Evolutionary conservation across 2,888 invertebrate genomes (phyloP).

Genomic region (Cheilosia variabilis): DNA sequence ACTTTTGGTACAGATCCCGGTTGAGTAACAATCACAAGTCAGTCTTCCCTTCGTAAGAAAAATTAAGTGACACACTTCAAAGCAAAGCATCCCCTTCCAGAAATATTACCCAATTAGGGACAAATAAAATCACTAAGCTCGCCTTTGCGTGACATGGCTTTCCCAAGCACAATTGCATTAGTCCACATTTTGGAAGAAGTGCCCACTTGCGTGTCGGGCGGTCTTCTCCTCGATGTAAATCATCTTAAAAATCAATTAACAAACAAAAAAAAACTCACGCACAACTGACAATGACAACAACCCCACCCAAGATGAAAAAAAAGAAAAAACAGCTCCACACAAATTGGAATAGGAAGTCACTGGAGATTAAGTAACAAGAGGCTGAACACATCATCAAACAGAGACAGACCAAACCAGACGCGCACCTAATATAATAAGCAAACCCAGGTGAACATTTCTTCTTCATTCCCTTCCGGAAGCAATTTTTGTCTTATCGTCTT

Average conservation of each 20-base stretch:
- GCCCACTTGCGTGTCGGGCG: neutral
- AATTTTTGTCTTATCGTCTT: conserved; percentile 57
- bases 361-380: conserved; percentile 47
- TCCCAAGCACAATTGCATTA: neutral
- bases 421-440: conserved; percentile 40
- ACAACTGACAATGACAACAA: conserved; percentile 14
- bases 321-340: conserved; percentile 36
- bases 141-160: neutral
- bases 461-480: conserved; percentile 61
- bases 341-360: conserved; percentile 73
- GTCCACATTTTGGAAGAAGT: neutral
- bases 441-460: conserved; percentile 60
- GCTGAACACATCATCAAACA: conserved; percentile 42
- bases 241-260: conserved; percentile 54
- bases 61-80: neutral
- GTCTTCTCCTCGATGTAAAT: conserved; percentile 14
- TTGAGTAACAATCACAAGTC: no score
- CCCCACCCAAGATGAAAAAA: conserved; percentile 52
- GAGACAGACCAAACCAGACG: conserved; percentile 26
- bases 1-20: no score
- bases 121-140: neutral
- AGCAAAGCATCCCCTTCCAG: neutral
- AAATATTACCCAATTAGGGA: neutral
- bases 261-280: conserved; percentile 31
- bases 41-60: no score